Base-by-base conservation (phyloP, 2,113 vertebrate species). In the Lampris incognitus region DNA sequence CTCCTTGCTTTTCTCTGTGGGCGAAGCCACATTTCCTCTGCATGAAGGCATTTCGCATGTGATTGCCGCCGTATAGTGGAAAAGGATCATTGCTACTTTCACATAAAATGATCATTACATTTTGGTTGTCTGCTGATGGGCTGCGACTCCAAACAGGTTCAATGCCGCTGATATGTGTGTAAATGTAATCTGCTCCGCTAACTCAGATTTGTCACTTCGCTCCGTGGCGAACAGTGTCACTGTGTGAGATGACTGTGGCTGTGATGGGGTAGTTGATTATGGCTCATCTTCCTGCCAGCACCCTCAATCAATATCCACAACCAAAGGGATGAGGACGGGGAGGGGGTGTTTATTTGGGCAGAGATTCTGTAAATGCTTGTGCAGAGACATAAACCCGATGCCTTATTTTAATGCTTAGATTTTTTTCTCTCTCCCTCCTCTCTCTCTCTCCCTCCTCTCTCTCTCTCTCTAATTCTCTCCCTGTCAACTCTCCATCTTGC, bases 201-300 rank as follows among this genome's bases (percentile, higher is more conserved):
- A 90, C 80, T 74, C 79, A 75, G 85, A 92, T 92, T 90, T 90
- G 89, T 86, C 82, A 86, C 83, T 70, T 83, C 85, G 90, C 90
- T 83, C 83, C 78, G 74, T 3, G 66, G 71, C 72, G 86, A 85
- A 72, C 84, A 86, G 85, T 73, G 80, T 80, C 81, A 78, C 71
- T 79, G 74, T 78, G 84, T 86, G 82, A 84, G 88, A 88, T 79
- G 70, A 74, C 87, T 84, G 86, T 76, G 74, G 84, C 78, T 84
- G 72, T 83, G 91, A 92, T 90, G 90, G 83, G 79, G 85, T 24
- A 86, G 79, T 90, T 92, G 91, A 92, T 93, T 91, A 84, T 82
- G 74, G 83, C 88, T 90, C 91, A 88, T 92, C 87, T 85, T 78
- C 74, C 81, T 87, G 85, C 90, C 89, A 87, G 81, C 73, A 64